Base-by-base conservation (phyloP, 2,888 invertebrate genomes). In the Nomada hirtipes region DNA sequence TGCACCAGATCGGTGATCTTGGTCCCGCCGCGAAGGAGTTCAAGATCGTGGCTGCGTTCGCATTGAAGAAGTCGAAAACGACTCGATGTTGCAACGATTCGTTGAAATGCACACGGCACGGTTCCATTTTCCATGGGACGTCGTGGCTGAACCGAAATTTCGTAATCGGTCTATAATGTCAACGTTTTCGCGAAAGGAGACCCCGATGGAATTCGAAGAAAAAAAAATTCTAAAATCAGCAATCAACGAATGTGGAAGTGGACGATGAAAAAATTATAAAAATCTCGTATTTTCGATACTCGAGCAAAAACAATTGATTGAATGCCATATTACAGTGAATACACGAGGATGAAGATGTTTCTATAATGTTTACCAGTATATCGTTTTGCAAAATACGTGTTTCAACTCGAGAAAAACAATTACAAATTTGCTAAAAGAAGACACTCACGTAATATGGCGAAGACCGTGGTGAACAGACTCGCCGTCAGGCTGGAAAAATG, bases 401-500 rank as follows among this genome's bases (percentile, higher is more conserved):
- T 50, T 50, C 36, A 36, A 36, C 36, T 36, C 7, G 36, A 36
- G 4, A 4, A 50, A 50, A 4, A 4, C 4, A 18, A 50, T 50
- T 15, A 50, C 15, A 20, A 63, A 63, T 18, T 13, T 20, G 18
- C 50, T 11, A 9, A 7, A 60, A 18, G 20, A 42, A 4, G 18
- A 26, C 90, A 91, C 91, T 92, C 86, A 92, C 91, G 91, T 82
- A 92, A 79, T 29, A 75, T 77, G 20, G 86, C 89, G n/a, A 89
- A 60, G n/a, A 86, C 85, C 42, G 73, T 69, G 53, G 77, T 76
- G 47, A 88, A 69, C 50, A 91, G 79, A 63, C 79, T 63, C 70
- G 86, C 88, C 76, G 74, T 82, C 55, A 91, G 78, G 82, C 91
- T 91, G 77, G 11, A 89, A 88, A 50, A 76, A 73, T 36, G 69